Evolutionary conservation across 1,140 invertebrate genomes (phyloP).

Genomic region (Triops cancriformis): DNA sequence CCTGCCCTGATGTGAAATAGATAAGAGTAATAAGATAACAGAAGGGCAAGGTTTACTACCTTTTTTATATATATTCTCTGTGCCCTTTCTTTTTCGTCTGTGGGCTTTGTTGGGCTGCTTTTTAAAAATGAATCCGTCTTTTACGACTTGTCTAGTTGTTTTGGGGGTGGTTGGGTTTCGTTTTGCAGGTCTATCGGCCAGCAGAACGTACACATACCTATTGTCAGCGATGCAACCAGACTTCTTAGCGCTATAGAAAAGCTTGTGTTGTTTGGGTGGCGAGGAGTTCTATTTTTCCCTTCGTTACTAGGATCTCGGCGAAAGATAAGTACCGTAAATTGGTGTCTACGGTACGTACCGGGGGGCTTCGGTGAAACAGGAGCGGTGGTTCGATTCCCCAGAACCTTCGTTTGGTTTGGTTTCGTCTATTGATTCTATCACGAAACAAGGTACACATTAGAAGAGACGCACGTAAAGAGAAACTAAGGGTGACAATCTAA

Average conservation of each 20-base stretch:
- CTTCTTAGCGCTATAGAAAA: background rate
- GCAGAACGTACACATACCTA: background rate
- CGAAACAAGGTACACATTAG: background rate
- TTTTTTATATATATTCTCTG: background rate
- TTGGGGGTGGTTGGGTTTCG: too few species aligned
- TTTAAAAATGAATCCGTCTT: background rate
- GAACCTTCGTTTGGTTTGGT: background rate
- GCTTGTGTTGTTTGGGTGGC: background rate
- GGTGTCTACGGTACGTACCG: background rate
- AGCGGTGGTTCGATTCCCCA: background rate
- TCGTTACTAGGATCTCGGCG: background rate
- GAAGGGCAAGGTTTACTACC: background rate
- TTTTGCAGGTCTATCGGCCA: background rate
- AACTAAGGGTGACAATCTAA: background rate
- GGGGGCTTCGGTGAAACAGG: background rate
- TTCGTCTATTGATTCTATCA: background rate
- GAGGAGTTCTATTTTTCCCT: background rate
- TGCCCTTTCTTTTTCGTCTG: background rate
- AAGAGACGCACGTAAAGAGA: background rate
- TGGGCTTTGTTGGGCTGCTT: background rate
- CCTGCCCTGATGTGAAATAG: background rate
- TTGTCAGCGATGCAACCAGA: background rate
- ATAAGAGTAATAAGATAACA: background rate
- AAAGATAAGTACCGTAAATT: background rate
- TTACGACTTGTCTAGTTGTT: background rate